Base-by-base conservation (phyloP, 2,113 vertebrate genomes). In the Melanotaenia duboulayi region DNA sequence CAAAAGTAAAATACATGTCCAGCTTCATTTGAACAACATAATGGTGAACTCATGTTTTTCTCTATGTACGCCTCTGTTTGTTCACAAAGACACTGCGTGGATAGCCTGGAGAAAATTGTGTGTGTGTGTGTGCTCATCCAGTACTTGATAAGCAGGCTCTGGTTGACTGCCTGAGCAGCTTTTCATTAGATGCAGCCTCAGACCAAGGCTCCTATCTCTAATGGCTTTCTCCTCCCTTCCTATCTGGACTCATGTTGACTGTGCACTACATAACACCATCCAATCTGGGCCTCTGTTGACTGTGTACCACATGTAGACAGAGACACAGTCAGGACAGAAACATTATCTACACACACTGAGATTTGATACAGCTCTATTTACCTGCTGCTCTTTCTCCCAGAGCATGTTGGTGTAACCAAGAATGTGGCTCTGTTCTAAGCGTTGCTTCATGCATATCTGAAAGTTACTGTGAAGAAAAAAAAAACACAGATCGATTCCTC, bases 121-220 rank as follows among this genome's bases (percentile, higher is more conserved):
- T 35, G 32, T 35, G 32, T 28, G 5, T n/a, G 46, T 74, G 68
- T 42, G 65, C 23, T 17, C 40, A 49, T 61, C 19, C 9, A 52
- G 25, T 64, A 66, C 72, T 76, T 49, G 82, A 91, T 87, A 91
- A 90, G 77, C 74, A 48, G 39, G 54, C 44, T 65, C 60, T 81
- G 82, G 71, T 82, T 85, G 84, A 83, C 81, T 76, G 82, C 78
- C 73, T 84, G 81, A 87, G 87, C 82, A 74, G 46, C 59, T 62
- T 60, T 65, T 75, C 74, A 73, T 78, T 80, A 71, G 71, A 69
- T 14, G 11, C 32, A 46, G 68, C 32, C 65, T 80, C 63, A 58
- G 69, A 75, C 61, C 71, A 46, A 59, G 65, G 74, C 59, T 82
- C 61, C 76, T 88, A 85, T 90, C 80, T 90, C 71, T 89, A 87